Evolutionary conservation across 1,140 invertebrate species (phyloP), one percentile per base, ranked within the genome.

Genomic region (Brachionus rotundiformis): DNA sequence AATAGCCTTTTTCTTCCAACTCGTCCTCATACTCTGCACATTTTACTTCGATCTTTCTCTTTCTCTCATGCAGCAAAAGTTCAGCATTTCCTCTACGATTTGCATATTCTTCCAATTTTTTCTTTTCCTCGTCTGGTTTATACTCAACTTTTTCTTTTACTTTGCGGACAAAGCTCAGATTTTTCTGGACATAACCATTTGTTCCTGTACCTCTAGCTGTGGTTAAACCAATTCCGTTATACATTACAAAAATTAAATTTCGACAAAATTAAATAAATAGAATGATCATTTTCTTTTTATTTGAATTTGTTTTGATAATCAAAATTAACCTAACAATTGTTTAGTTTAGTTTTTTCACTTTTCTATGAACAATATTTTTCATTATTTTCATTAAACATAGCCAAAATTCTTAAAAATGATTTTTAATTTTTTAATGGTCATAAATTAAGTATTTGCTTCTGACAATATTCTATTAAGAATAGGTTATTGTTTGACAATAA

Each of bases 191-290:
- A 89, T 96, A 98, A 3, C 97, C 97, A 91, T 98, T 99, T 0
- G 97, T 99, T 63, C 97, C 97, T 82, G 95, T 98, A 36, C 97
- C 97, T 84, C 97, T 90, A 16, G 97, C 92, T 33, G 97, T 99
- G 84, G 92, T 90, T 83, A 99, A 89, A 82, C 97, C 97, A 85
- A 99, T 98, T 68, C 97, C 96, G 90, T 99, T 99, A 88, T 99
- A 99, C 96, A 98, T 98, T 79, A n/a, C 59, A 59, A 36, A 19
- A n/a, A 16, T 68, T 10, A 33, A 33, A 54, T 19, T 54, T n/a
- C n/a, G n/a, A n/a, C n/a, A n/a, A n/a, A n/a, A n/a, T n/a, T n/a
- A n/a, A n/a, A n/a, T n/a, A n/a, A n/a, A n/a, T n/a, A n/a, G n/a
- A n/a, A n/a, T n/a, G n/a, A n/a, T n/a, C n/a, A n/a, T n/a, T n/a